These are phyloP conservation scores for Chymomyza procnemis DNA, from an alignment of 2,888 invertebrate genomes.

Conservation along the genomic window DNA sequence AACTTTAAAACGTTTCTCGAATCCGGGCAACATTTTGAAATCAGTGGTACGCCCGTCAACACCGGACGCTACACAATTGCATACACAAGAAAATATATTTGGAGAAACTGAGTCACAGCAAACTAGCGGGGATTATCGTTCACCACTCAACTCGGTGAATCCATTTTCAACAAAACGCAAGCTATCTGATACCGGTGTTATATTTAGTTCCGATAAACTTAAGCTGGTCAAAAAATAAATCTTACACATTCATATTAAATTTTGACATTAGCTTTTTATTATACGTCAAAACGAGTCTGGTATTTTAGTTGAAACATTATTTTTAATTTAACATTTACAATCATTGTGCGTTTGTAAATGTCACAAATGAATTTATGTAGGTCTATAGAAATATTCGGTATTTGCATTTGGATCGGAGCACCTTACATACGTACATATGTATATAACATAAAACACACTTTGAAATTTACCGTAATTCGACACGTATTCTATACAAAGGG, in stretches of 20 bases:
- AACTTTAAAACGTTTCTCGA: slow-evolving; percentile 80
- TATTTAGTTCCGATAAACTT: slow-evolving; percentile 71
- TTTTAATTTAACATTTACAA: background rate
- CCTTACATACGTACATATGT: too few species aligned
- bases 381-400: background rate
- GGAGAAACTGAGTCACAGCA: slow-evolving; percentile 44
- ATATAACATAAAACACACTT: background rate
- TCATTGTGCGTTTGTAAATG: background rate
- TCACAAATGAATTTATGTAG: background rate
- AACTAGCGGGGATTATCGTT: slow-evolving; percentile 45
- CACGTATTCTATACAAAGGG: background rate
- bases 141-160: slow-evolving; percentile 68
- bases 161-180: slow-evolving; percentile 79
- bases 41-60: slow-evolving; percentile 55
- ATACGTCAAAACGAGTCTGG: background rate
- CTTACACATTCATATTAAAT: background rate
- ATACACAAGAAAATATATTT: slow-evolving; percentile 64
- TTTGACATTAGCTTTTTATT: background rate
- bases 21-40: slow-evolving; percentile 60
- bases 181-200: slow-evolving; percentile 68
- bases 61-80: slow-evolving; percentile 44
- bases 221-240: slow-evolving; percentile 66
- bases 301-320: background rate
- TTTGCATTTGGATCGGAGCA: background rate
- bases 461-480: background rate